Evolutionary conservation across 2,113 vertebrate species (phyloP).

Genomic region (Pseudolaguvia tuberculata): DNA sequence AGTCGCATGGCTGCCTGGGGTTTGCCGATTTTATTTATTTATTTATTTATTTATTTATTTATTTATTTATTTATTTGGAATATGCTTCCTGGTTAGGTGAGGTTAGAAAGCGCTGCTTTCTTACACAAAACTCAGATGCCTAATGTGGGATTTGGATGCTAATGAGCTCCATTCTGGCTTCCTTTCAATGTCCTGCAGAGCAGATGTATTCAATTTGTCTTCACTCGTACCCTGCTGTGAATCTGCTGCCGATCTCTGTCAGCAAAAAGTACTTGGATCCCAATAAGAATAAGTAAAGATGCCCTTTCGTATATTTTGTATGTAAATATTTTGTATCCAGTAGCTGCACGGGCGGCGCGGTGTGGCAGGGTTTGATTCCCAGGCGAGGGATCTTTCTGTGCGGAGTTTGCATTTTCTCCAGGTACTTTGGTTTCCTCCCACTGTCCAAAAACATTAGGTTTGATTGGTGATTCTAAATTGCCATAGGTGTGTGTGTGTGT

Average conservation of each 20-base stretch:
- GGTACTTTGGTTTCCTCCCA: too few species aligned
- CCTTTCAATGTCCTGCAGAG: constrained; percentile 32
- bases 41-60: too few species aligned
- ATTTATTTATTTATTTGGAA: not conserved
- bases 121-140: not conserved
- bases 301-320: not conserved
- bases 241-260: constrained; percentile 42
- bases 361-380: too few species aligned
- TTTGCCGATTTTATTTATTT: not conserved
- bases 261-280: not conserved
- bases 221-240: constrained; percentile 41
- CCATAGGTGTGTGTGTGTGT: too few species aligned
- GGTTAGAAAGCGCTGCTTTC: not conserved
- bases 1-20: constrained; percentile 45
- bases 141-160: constrained; percentile 34
- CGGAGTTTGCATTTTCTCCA: too few species aligned
- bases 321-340: too few species aligned
- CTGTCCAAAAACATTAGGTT: too few species aligned
- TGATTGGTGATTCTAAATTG: too few species aligned
- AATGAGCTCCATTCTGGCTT: constrained; percentile 33
- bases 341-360: too few species aligned
- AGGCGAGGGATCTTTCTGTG: too few species aligned
- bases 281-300: not conserved
- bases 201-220: constrained; percentile 52
- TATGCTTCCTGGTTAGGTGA: not conserved